phyloP scores from a whole-genome alignment of 2,113 vertebrate genomes.

The Gorsachius goisagi region DNA sequence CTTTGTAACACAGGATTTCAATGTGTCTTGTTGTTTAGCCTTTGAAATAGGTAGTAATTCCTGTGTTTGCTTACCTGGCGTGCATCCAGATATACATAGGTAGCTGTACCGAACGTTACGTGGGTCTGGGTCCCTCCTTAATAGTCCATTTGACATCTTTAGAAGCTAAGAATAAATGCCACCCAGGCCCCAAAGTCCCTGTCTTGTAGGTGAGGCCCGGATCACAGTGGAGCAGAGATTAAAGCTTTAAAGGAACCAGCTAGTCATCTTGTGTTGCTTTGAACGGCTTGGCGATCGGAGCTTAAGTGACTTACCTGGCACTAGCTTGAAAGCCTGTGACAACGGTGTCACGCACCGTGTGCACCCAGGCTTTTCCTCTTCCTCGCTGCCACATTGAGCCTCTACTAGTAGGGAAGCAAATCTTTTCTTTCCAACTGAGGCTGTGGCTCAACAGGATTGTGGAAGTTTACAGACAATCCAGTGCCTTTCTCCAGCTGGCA shows the following conservation, averaged over 20 bases:
- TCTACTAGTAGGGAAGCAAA: background rate
- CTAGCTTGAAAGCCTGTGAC: background rate
- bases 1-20: background rate
- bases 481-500: background rate
- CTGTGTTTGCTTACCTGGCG: background rate
- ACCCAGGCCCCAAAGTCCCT: background rate
- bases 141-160: background rate
- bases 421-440: background rate
- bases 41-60: background rate
- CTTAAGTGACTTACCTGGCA: background rate
- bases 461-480: background rate
- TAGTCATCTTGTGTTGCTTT: background rate
- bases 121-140: background rate
- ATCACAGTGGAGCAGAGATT: background rate
- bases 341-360: too few relatives aligned
- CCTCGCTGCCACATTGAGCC: background rate
- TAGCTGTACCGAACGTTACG: background rate
- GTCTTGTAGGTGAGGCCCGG: background rate
- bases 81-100: background rate
- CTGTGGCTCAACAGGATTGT: background rate
- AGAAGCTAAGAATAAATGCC: background rate
- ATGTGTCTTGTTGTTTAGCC: background rate
- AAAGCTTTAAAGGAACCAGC: background rate
- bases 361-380: background rate
- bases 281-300: background rate